Conservation (phyloP, 2,113 vertebrate species). For the Mesembrinibis cayennensis region DNA sequence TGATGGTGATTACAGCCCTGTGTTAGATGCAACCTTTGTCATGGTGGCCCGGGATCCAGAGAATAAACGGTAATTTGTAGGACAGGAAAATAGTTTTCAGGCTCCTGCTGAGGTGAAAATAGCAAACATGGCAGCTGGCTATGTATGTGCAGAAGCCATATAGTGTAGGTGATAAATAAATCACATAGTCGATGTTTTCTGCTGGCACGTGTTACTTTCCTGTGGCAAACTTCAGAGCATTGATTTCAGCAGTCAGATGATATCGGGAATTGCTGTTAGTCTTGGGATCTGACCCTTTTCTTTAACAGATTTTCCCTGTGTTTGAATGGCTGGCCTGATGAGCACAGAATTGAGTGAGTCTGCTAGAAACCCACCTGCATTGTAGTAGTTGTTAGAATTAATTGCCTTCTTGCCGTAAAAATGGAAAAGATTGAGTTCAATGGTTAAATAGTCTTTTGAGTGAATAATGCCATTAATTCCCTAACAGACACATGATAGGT, state of each 20-base stretch:
- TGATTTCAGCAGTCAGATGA: background rate
- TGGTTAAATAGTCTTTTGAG: background rate
- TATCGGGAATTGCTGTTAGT: background rate
- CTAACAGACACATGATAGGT: background rate
- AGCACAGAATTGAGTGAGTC: background rate
- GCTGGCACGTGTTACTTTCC: background rate
- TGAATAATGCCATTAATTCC: background rate
- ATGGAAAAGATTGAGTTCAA: background rate
- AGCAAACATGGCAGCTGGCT: background rate
- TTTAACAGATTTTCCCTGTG: background rate
- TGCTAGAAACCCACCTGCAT: background rate
- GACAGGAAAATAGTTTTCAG: background rate
- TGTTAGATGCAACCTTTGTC: conserved; percentile 94
- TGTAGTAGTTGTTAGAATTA: background rate
- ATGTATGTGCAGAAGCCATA: background rate
- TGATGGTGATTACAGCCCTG: conserved; percentile 79
- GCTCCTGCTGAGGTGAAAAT: background rate
- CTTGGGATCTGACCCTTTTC: background rate
- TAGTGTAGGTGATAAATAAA: background rate
- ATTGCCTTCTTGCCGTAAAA: background rate
- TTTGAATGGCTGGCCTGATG: background rate
- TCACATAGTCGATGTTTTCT: background rate
- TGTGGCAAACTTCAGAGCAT: background rate
- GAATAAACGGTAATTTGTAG: conserved; percentile 86
- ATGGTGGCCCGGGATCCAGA: conserved; percentile 97